Base-by-base conservation (phyloP, 2,888 invertebrate genomes). In the Synergus laeviventris region DNA sequence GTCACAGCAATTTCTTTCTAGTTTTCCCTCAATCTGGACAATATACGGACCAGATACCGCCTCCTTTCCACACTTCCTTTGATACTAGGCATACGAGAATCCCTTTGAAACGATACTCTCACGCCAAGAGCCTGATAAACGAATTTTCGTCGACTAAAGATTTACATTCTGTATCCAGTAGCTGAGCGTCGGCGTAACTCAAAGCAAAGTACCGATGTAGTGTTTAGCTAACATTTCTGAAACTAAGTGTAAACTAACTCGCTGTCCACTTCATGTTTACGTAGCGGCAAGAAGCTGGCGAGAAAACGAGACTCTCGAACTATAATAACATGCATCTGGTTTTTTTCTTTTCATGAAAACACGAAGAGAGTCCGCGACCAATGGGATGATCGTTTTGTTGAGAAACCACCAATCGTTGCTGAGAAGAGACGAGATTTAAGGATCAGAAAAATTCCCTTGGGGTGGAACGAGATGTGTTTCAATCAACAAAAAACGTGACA, bases 161-260 rank as follows among this genome's bases (percentile, higher is more conserved):
- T 49, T 70, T 49, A 70, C 49, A 70, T 49, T 70, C 70, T 49
- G 62, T 60, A 76, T 64, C 79, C 84, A 81, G 81, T 77, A 83
- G 84, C 82, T 78, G 82, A 31, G 83, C 80, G 84, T 77, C 78
- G 85, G 84, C 84, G 81, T 79, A 60, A 75, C 79, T 88, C 89
- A 89, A 89, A 89, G 88, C 76, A 79, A 82, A 77, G 62, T 80
- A 78, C 66, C 78, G 79, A 81, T 77, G 83, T 81, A 83, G 81
- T 89, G 89, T 89, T 90, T 90, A 85, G 86, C 86, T 89, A 89
- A 89, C 89, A 87, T 87, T 87, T 87, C 83, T 84, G 86, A 89
- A 88, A 88, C 88, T 87, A 87, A 86, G 87, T 87, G 87, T 89
- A 89, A 90, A 90, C 90, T 88, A 88, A 89, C 87, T 88, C 86